A percentile compares a stretch with the other conserved stretches of the same genome.
phyloP scores from a whole-genome alignment of 2,888 invertebrate species.

The Norana najaformis region DNA sequence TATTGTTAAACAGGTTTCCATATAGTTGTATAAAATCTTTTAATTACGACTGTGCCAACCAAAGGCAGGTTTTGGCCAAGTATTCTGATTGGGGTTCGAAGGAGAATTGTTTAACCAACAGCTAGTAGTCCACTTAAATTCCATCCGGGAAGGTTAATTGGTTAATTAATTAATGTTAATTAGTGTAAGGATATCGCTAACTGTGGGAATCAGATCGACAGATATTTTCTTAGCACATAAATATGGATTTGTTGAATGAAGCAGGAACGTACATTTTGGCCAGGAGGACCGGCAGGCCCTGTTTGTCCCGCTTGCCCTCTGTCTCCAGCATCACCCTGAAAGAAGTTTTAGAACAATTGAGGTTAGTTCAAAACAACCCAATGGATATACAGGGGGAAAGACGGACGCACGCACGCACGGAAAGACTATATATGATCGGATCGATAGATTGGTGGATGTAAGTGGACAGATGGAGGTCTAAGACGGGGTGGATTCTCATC shows the following conservation, averaged over 20 bases:
- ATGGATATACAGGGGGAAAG: background rate
- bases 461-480: too few relatives aligned
- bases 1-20: too few relatives aligned
- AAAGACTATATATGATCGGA: too few relatives aligned
- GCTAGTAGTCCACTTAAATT: too few relatives aligned
- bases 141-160: too few relatives aligned
- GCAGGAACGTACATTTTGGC: background rate
- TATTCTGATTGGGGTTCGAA: background rate
- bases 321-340: background rate
- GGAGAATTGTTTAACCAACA: background rate
- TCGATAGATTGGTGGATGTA: too few relatives aligned
- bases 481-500: too few relatives aligned
- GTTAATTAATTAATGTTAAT: too few relatives aligned
- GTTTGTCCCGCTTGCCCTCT: background rate
- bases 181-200: too few relatives aligned
- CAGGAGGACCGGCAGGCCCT: background rate
- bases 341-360: background rate
- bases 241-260: background rate
- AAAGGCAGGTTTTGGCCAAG: background rate
- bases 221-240: too few relatives aligned
- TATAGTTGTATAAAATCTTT: background rate
- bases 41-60: background rate
- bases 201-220: too few relatives aligned
- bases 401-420: background rate
- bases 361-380: too few relatives aligned